Conservation (phyloP, 1,140 invertebrate genomes). For the Pygmarrhopalites habei region DNA sequence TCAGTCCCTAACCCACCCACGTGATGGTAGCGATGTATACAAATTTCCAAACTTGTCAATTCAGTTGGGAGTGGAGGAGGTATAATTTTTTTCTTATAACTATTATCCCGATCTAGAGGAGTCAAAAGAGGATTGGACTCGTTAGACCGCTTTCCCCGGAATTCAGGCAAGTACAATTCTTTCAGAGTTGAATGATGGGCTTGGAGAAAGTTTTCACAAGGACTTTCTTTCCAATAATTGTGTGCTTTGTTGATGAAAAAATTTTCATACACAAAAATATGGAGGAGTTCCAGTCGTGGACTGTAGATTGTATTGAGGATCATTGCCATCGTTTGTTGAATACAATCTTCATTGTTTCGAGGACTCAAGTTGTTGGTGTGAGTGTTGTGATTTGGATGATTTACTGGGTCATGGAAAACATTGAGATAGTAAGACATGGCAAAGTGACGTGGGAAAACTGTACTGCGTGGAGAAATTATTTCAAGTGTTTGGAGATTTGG, state of each 20-base stretch:
- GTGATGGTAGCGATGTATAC: background rate
- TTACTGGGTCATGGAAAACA: background rate
- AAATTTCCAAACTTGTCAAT: background rate
- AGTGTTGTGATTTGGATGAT: too few species aligned
- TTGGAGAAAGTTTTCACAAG: background rate
- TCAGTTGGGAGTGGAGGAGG: background rate
- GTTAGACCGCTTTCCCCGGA: background rate
- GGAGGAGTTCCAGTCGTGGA: background rate
- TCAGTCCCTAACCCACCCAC: background rate
- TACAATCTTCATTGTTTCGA: background rate
- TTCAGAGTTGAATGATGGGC: background rate
- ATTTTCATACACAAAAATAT: constrained; percentile 6
- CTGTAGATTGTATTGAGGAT: background rate
- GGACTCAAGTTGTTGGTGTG: background rate
- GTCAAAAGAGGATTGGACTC: background rate
- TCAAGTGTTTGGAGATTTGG: background rate
- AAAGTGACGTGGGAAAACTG: background rate
- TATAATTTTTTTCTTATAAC: too few species aligned
- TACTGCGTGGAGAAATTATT: background rate
- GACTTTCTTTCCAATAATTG: background rate
- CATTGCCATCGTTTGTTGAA: background rate
- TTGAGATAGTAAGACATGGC: constrained; percentile 4
- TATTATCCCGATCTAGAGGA: too few species aligned
- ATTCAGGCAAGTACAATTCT: background rate
- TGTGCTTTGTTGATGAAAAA: background rate